Evolutionary conservation across 2,888 invertebrate species (phyloP), one percentile per base, ranked within the genome.

Genomic region (Melanostoma scalare): DNA sequence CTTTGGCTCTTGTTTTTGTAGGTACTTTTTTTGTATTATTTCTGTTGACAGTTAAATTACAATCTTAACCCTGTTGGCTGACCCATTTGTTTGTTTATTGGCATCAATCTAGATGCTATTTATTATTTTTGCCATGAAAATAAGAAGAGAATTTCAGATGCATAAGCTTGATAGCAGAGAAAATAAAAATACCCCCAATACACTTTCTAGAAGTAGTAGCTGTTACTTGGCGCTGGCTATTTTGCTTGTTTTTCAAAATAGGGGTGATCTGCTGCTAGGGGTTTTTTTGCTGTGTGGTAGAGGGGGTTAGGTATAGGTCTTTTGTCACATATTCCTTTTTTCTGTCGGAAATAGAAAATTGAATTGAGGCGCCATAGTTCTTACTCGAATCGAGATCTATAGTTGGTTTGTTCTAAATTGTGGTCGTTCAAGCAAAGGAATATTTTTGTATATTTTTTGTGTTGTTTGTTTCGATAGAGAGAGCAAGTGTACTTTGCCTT

Each of bases 31-130:
- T 56, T 55, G 9, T 33, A 20, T 20, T 20, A 20, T 48, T 60
- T 69, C 20, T 71, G 74, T 60, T 75, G 84, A 79, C 84, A 84
- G 79, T 84, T 75, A 52, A 82, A 84, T 79, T 79, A 84, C 84
- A 79, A 79, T 84, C 84, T 75, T 80, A 85, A 80, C 80, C 85
- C 85, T 80, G 72, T 85, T 85, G 85, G 80, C 80, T 85, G 85
- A 85, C 85, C 80, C 60, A 85, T 80, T 85, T 85, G 75, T 80
- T 80, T 85, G 67, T 85, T 74, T 85, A 85, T 85, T 85, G 80
- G 80, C 85, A 85, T 80, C 85, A 85, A 80, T 85, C 80, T 79
- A 78, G 53, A 78, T 84, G 52, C 77, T 77, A 69, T 82, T 77
- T 77, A 73, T 82, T 82, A 82, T 82, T 77, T 48, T 77, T 53